Conservation (phyloP, 2,113 vertebrate species). For the Anguilla japonica region DNA sequence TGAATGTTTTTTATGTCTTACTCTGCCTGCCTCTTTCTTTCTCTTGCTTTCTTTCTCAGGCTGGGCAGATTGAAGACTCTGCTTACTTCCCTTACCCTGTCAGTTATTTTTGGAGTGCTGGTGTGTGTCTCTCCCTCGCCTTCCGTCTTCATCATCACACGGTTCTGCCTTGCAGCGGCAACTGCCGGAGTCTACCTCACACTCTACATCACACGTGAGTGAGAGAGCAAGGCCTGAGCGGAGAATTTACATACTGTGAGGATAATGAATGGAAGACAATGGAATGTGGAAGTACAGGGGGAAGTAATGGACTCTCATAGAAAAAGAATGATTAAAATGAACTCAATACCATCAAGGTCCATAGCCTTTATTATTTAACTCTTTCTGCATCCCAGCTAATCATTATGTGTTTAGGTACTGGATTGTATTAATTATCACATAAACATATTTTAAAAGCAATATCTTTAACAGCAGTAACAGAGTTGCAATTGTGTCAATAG, state of each 20-base stretch:
- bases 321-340: neutral
- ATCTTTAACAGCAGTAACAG: neutral
- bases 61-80: conserved; percentile 78
- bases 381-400: neutral
- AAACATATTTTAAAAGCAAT: neutral
- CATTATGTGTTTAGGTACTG: neutral
- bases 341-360: neutral
- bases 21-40: neutral
- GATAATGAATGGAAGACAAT: neutral
- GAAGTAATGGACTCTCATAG: no score
- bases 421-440: neutral
- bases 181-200: conserved; percentile 78
- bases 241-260: neutral
- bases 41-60: conserved; percentile 53
- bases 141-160: conserved; percentile 79
- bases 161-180: conserved; percentile 79
- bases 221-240: neutral
- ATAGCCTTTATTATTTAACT: neutral
- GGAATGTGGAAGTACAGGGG: neutral
- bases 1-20: neutral
- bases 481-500: neutral
- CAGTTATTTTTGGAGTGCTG: conserved; percentile 80
- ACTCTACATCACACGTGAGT: conserved; percentile 85
- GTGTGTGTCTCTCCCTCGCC: conserved; percentile 80
- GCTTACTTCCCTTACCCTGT: conserved; percentile 75